A percentile compares a stretch with the other conserved stretches of the same genome.
Conservation (phyloP, 2,113 vertebrate species). For the Heliornis fulica region DNA sequence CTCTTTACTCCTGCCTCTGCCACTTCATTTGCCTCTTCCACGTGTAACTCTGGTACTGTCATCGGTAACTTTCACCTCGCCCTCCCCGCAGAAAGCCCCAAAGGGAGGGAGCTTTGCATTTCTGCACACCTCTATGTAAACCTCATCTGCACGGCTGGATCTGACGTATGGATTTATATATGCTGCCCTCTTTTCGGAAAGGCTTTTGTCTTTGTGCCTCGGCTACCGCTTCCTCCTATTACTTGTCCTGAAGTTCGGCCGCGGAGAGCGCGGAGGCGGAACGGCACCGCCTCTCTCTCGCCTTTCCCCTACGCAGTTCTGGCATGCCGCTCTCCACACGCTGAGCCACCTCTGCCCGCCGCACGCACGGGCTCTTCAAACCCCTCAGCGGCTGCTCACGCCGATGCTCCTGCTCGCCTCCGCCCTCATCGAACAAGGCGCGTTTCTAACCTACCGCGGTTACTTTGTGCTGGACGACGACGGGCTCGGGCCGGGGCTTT, state of each 20-base stretch:
- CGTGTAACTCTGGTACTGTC: background rate
- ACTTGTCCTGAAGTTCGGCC: background rate
- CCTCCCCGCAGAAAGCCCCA: background rate
- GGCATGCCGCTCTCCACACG: background rate
- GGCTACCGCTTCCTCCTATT: background rate
- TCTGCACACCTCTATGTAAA: background rate
- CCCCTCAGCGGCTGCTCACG: background rate
- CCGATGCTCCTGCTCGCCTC: background rate
- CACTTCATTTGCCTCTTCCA: background rate
- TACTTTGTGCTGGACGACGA: background rate
- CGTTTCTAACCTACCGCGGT: accelerated
- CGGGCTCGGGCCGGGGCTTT: no score
- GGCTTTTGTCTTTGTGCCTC: background rate
- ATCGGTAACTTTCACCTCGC: background rate
- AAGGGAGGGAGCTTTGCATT: background rate
- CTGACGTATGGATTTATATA: background rate
- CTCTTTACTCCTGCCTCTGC: background rate
- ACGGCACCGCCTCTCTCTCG: background rate
- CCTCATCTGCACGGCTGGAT: background rate
- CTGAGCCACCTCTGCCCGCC: background rate
- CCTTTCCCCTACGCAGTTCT: background rate
- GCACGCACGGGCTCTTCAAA: accelerated
- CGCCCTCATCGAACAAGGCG: accelerated
- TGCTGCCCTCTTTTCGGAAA: background rate
- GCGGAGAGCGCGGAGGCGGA: background rate